Conservation (phyloP, 2,113 vertebrate genomes). For the Otocyon megalotis region DNA sequence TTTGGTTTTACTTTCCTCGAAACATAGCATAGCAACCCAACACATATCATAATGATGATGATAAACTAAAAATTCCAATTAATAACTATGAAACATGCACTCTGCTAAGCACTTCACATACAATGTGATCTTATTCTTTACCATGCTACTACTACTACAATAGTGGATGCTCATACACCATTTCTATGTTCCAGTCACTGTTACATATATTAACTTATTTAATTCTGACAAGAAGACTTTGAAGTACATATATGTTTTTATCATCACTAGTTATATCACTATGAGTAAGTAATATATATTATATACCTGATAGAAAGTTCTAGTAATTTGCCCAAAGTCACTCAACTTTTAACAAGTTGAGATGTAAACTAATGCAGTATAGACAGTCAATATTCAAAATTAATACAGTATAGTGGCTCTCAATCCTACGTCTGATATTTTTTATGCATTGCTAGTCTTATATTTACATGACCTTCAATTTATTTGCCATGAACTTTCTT, state of each 20-base stretch:
- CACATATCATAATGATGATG: neutral
- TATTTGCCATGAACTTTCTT: neutral
- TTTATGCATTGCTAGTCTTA: neutral
- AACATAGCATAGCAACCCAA: neutral
- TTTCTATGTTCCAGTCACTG: neutral
- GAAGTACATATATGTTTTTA: neutral
- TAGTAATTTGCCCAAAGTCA: neutral
- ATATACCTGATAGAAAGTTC: neutral
- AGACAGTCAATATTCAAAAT: neutral
- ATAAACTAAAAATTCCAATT: neutral
- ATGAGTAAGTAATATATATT: neutral
- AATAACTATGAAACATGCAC: neutral
- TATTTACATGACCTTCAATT: neutral
- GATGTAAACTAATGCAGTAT: neutral
- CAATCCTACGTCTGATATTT: neutral
- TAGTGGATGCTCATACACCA: neutral
- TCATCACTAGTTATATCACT: neutral
- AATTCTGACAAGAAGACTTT: slow-evolving; percentile 19
- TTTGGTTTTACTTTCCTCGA: slow-evolving; percentile 3
- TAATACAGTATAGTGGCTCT: neutral
- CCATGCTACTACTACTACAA: neutral
- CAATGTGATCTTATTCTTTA: neutral
- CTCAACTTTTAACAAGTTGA: neutral
- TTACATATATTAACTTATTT: slow-evolving; percentile 1
- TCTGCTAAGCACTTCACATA: neutral